phyloP scores from a whole-genome alignment of 2,797 vertebrate genomes.

The Myripristis jacobus region DNA sequence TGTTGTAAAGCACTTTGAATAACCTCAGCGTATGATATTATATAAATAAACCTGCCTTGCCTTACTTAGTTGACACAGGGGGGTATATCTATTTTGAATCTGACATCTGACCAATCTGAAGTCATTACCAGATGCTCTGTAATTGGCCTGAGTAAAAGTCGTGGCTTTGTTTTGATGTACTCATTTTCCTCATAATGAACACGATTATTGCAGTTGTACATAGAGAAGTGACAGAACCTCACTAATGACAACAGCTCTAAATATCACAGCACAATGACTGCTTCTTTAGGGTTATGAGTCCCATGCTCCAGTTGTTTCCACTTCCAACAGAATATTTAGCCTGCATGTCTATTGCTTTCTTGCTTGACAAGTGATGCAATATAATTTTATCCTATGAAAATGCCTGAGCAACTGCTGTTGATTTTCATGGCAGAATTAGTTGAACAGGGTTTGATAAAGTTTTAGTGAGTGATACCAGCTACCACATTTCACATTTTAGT shows the following conservation, averaged over 20 bases:
- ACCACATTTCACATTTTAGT: slow-evolving; percentile 69
- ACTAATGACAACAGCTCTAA: slow-evolving; percentile 70
- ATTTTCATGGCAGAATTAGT: slow-evolving; percentile 62
- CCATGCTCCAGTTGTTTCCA: slow-evolving; percentile 30
- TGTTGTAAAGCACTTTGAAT: no score
- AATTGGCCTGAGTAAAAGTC: slow-evolving; percentile 55
- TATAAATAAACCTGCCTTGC: no score
- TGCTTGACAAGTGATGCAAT: slow-evolving; percentile 61
- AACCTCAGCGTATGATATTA: no score
- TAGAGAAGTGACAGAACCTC: slow-evolving; percentile 50
- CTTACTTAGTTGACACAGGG: no score
- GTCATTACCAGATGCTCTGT: slow-evolving; percentile 69
- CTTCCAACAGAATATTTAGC: slow-evolving; percentile 56
- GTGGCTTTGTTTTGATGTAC: slow-evolving; percentile 43
- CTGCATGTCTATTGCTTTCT: slow-evolving; percentile 64
- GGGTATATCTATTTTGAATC: slow-evolving; percentile 66
- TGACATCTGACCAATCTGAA: slow-evolving; percentile 73
- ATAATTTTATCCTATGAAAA: slow-evolving; percentile 59
- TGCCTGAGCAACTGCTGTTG: slow-evolving; percentile 31
- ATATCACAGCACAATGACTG: slow-evolving; percentile 58
- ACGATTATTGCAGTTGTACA: slow-evolving; percentile 71
- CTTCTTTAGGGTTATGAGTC: slow-evolving; percentile 47
- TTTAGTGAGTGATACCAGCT: slow-evolving; percentile 41
- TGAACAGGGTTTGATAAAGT: slow-evolving; percentile 70
- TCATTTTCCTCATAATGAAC: slow-evolving; percentile 71